Conservation (phyloP, 2,113 vertebrate species). For the Butastur rufipennis region DNA sequence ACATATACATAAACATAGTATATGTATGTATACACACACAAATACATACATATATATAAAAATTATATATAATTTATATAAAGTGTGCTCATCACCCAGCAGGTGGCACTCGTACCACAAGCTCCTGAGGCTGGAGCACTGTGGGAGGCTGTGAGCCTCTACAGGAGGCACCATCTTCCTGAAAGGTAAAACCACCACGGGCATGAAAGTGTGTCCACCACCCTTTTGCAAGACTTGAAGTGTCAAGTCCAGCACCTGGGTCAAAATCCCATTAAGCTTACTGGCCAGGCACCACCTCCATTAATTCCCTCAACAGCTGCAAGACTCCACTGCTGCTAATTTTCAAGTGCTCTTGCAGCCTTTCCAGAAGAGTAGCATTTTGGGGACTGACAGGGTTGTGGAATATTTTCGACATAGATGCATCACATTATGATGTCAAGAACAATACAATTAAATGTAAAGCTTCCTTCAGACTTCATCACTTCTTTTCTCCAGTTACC, state of each 20-base stretch:
- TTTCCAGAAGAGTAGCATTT: neutral
- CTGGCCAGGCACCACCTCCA: neutral
- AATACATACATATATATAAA: neutral
- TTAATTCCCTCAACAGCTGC: neutral
- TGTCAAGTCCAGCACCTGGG: neutral
- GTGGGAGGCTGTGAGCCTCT: neutral
- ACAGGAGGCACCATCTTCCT: neutral
- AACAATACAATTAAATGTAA: neutral
- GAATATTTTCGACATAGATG: neutral
- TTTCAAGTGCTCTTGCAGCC: neutral
- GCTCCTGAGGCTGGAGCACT: neutral
- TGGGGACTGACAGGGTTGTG: neutral
- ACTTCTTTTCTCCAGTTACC: neutral
- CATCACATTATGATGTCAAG: neutral
- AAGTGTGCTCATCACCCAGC: conserved; percentile 12
- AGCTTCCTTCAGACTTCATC: neutral
- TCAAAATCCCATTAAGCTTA: neutral
- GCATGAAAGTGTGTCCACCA: accelerated
- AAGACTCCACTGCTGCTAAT: neutral
- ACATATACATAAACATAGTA: neutral
- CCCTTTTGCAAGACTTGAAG: neutral
- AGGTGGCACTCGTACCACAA: conserved; percentile 42
- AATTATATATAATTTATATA: neutral
- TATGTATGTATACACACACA: neutral
- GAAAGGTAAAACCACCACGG: neutral